Evolutionary conservation across 2,113 vertebrate genomes (phyloP).

Genomic region (Melanostigma gelatinosum): DNA sequence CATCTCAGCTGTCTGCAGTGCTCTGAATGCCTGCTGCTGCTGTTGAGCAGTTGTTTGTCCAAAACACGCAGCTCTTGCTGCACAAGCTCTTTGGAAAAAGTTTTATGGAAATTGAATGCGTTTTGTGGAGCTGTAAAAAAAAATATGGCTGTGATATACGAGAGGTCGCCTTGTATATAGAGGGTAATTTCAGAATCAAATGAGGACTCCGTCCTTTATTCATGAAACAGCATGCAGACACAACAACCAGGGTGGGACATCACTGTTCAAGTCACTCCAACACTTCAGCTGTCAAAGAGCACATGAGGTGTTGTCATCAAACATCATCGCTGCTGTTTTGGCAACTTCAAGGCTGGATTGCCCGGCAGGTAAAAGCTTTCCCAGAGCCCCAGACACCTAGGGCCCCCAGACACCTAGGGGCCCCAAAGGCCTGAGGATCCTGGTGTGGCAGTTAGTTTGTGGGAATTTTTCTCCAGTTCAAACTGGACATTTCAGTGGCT

Average conservation of each 20-base stretch:
- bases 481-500: background rate
- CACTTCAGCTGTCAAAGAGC: background rate
- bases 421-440: background rate
- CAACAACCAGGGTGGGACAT: background rate
- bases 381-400: background rate
- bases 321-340: background rate
- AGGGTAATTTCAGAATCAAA: background rate
- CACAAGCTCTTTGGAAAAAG: constrained; percentile 14
- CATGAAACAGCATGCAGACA: background rate
- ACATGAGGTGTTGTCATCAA: background rate
- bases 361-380: background rate
- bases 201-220: background rate
- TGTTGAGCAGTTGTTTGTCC: constrained; percentile 22
- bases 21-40: constrained; percentile 11
- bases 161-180: background rate
- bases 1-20: constrained; percentile 1
- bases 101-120: constrained; percentile 17
- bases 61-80: constrained; percentile 26
- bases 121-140: constrained; percentile 29
- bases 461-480: background rate
- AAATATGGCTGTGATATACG: background rate
- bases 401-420: no score
- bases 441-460: background rate
- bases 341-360: background rate
- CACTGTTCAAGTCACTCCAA: background rate